Evolutionary conservation across 1,140 invertebrate species (phyloP).

Genomic region (Acromyrmex echinatior): DNA sequence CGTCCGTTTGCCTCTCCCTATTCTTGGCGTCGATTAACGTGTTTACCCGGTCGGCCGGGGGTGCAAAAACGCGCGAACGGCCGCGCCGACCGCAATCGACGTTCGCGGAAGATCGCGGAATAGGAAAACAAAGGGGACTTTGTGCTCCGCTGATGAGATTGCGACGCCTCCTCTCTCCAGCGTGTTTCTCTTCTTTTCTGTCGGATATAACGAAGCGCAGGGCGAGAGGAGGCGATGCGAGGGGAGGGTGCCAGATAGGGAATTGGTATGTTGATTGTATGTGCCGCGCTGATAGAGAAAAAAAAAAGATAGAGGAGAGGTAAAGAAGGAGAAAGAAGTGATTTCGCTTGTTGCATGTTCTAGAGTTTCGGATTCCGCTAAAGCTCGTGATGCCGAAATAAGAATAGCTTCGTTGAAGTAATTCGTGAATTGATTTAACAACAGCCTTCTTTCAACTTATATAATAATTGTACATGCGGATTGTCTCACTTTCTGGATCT

Average conservation of each 20-base stretch:
- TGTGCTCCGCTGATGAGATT: slow-evolving; percentile 70
- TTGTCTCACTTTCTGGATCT: neutral
- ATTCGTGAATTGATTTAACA: slow-evolving; percentile 15
- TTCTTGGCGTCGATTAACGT: slow-evolving; percentile 69
- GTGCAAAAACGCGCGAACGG: slow-evolving; percentile 58
- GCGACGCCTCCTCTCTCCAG: slow-evolving; percentile 48
- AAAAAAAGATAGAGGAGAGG: neutral
- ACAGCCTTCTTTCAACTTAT: neutral
- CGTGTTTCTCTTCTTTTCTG: slow-evolving; percentile 24
- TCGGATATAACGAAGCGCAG: slow-evolving; percentile 37
- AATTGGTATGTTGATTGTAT: slow-evolving; percentile 67
- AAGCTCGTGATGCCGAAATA: slow-evolving; percentile 3
- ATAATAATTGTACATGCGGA: neutral
- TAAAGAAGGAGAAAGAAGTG: slow-evolving; percentile 18
- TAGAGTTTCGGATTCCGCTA: slow-evolving; percentile 19
- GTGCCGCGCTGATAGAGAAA: slow-evolving; percentile 3
- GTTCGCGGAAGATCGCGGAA: slow-evolving; percentile 67
- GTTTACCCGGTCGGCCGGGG: slow-evolving; percentile 70
- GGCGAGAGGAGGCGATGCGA: neutral
- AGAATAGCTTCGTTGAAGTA: neutral
- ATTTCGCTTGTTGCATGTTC: slow-evolving; percentile 37
- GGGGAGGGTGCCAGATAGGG: slow-evolving; percentile 42
- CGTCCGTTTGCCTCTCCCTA: slow-evolving; percentile 19
- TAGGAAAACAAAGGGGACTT: slow-evolving; percentile 72
- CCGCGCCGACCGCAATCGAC: slow-evolving; percentile 47